Conservation (phyloP, 2,888 invertebrate species). For the Phragmatobia fuliginosa region DNA sequence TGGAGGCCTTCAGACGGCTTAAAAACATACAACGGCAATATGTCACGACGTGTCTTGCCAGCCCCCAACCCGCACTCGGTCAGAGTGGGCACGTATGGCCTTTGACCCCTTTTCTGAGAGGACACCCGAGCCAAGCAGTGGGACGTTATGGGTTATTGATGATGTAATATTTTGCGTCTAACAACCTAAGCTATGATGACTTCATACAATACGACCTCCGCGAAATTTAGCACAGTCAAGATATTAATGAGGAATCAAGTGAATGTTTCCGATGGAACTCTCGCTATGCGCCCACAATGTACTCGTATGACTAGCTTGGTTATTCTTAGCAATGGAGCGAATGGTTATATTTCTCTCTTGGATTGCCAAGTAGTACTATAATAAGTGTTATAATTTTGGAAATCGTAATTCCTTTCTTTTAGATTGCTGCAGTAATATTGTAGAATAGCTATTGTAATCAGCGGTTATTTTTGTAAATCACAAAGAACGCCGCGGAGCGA, state of each 20-base stretch:
- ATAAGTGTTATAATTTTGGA: background rate
- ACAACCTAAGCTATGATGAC: background rate
- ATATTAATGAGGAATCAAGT: slow-evolving; percentile 15
- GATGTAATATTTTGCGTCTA: too few relatives aligned
- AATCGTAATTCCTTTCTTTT: background rate
- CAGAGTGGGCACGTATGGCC: too few relatives aligned
- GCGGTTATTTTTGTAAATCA: too few relatives aligned
- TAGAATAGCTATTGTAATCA: too few relatives aligned
- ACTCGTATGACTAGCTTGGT: slow-evolving; percentile 9
- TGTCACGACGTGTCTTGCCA: too few relatives aligned
- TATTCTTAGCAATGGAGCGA: slow-evolving; percentile 11
- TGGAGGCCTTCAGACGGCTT: too few relatives aligned
- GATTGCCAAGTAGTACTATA: background rate
- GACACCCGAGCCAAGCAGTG: too few relatives aligned
- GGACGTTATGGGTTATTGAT: too few relatives aligned
- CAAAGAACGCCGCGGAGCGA: too few relatives aligned
- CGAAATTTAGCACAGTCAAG: slow-evolving; percentile 7
- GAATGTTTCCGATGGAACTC: background rate
- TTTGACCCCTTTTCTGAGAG: too few relatives aligned
- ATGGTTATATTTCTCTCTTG: background rate
- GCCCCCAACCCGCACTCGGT: too few relatives aligned
- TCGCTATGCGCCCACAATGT: slow-evolving; percentile 13
- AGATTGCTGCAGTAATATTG: background rate
- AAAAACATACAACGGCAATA: too few relatives aligned
- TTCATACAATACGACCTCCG: background rate